Percentiles rank a stretch among this genome's conserved stretches.
Evolutionary conservation across 2,888 invertebrate genomes (phyloP).

Genomic region (Mesodorylaimus sp.): DNA sequence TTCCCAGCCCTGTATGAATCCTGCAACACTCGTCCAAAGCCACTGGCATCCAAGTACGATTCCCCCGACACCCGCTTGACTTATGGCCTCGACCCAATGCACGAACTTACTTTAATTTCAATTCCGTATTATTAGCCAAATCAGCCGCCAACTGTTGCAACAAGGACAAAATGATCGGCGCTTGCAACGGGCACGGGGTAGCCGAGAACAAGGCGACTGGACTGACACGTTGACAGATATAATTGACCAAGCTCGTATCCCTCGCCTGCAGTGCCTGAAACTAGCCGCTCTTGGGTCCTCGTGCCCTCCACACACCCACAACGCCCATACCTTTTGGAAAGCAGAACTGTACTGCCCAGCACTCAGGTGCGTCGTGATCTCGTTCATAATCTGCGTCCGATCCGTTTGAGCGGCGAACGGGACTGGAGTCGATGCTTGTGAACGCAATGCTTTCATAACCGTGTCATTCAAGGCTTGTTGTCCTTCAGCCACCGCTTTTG

Average conservation of each 20-base stretch:
- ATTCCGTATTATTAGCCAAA: slow-evolving; percentile 58
- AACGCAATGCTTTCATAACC: slow-evolving; percentile 41
- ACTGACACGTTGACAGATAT: slow-evolving; percentile 64
- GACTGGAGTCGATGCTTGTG: slow-evolving; percentile 55
- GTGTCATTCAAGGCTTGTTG: background rate
- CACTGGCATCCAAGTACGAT: too few species aligned
- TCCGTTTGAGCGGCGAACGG: slow-evolving; percentile 41
- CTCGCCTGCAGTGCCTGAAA: slow-evolving; percentile 60
- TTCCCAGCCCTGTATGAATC: too few species aligned
- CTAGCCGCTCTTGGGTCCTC: too few species aligned
- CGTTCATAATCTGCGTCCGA: slow-evolving; percentile 48
- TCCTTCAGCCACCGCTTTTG: background rate
- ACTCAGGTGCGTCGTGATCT: slow-evolving; percentile 47
- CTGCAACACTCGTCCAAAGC: too few species aligned
- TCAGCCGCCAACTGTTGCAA: slow-evolving; percentile 77
- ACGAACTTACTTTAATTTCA: slow-evolving; percentile 53
- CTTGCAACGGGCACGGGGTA: slow-evolving; percentile 53
- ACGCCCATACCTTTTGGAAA: slow-evolving; percentile 49
- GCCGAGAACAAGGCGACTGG: slow-evolving; percentile 52
- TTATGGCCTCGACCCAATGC: too few species aligned
- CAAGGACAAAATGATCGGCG: slow-evolving; percentile 71
- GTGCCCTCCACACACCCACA: too few species aligned
- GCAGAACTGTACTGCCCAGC: slow-evolving; percentile 64
- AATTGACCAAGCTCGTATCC: slow-evolving; percentile 65
- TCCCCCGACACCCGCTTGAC: too few species aligned